Evolutionary conservation across 2,888 invertebrate genomes (phyloP).

Genomic region (Amiota communis): DNA sequence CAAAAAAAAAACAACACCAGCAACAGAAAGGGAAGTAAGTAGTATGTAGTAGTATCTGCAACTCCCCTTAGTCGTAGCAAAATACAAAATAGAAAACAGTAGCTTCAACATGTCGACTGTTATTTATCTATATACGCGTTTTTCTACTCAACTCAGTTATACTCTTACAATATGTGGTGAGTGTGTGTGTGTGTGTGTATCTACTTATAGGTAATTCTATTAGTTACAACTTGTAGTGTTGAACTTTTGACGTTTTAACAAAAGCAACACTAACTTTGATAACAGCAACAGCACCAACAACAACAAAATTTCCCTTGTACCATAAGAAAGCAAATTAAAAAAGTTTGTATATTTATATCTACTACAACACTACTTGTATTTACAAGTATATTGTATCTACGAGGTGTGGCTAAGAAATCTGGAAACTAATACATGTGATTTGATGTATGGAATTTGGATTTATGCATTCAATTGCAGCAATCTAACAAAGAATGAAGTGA

Average conservation of each 20-base stretch:
- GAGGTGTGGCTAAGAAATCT: too few species aligned
- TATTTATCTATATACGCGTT: slow-evolving; percentile 55
- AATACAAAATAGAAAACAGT: slow-evolving; percentile 14
- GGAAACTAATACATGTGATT: too few species aligned
- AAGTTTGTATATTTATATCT: slow-evolving; percentile 47
- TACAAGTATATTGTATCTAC: too few species aligned
- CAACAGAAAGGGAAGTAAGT: background rate
- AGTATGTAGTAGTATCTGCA: background rate
- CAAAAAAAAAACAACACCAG: slow-evolving; percentile 43
- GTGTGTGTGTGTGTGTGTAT: slow-evolving; percentile 29
- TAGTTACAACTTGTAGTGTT: slow-evolving; percentile 59
- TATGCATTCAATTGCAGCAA: too few species aligned
- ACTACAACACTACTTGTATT: too few species aligned
- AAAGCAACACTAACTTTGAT: slow-evolving; percentile 36
- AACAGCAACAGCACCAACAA: slow-evolving; percentile 45
- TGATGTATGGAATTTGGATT: too few species aligned
- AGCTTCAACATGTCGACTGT: slow-evolving; percentile 42
- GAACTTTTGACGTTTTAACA: slow-evolving; percentile 44
- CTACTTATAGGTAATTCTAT: slow-evolving; percentile 62
- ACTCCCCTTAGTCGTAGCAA: background rate
- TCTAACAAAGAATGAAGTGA: too few species aligned
- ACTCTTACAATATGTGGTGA: background rate
- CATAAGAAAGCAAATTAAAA: slow-evolving; percentile 64
- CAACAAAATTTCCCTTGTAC: background rate
- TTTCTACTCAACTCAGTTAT: background rate